Evolutionary conservation across 2,888 invertebrate species (phyloP).

Genomic region (Bhutanitis thaidina): DNA sequence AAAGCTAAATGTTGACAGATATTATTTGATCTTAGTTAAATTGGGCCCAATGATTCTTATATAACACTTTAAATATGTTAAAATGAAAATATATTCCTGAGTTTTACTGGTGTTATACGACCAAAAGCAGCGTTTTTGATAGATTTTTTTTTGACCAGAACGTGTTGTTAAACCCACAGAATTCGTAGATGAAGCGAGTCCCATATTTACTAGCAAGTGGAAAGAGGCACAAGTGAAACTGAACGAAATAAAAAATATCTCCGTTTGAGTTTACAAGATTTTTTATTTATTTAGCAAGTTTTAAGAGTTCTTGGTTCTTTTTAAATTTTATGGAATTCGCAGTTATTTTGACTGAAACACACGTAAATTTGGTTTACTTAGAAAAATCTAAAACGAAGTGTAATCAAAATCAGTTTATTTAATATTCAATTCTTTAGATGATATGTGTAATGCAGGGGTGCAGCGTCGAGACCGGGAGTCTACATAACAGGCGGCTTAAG

Average conservation of each 20-base stretch:
- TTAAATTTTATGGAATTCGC: too few relatives aligned
- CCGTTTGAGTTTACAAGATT: slow-evolving; percentile 5
- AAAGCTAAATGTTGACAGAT: too few relatives aligned
- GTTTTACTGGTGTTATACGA: too few relatives aligned
- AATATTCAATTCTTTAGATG: slow-evolving; percentile 2
- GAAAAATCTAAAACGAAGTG: too few relatives aligned
- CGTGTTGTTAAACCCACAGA: slow-evolving; percentile 15
- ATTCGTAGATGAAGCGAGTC: slow-evolving; percentile 16
- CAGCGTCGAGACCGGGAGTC: slow-evolving; percentile 15
- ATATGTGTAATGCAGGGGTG: slow-evolving; percentile 22
- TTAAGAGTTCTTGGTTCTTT: too few relatives aligned
- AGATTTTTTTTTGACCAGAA: slow-evolving; percentile 8
- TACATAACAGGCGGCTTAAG: slow-evolving; percentile 56
- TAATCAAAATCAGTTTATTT: background rate
- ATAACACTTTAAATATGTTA: too few relatives aligned
- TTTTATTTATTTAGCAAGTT: background rate
- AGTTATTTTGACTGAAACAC: too few relatives aligned
- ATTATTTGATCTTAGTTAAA: too few relatives aligned
- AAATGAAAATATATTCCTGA: too few relatives aligned
- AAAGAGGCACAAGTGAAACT: slow-evolving; percentile 10
- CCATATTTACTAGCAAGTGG: slow-evolving; percentile 18
- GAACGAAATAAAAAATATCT: slow-evolving; percentile 10
- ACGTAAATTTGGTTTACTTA: too few relatives aligned
- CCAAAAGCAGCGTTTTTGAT: slow-evolving; percentile 1
- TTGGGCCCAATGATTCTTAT: too few relatives aligned